Evolutionary conservation across 1,140 invertebrate genomes (phyloP).

Genomic region (Drosophila sulfurigaster): DNA sequence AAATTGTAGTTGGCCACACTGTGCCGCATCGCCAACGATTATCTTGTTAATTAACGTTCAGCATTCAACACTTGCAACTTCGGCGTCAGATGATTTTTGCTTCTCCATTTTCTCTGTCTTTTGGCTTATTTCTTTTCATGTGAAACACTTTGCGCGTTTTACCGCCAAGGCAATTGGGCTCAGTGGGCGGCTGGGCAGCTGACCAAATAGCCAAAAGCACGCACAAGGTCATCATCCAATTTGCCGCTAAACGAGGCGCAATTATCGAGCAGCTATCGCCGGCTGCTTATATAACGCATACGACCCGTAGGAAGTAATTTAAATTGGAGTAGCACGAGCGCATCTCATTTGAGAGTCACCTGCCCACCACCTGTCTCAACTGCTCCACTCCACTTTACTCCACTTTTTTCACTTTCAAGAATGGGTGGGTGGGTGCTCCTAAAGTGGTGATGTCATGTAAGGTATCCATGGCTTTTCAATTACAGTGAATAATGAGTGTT

Average conservation of each 20-base stretch:
- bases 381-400: background rate
- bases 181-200: slow-evolving; percentile 39
- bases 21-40: slow-evolving; percentile 54
- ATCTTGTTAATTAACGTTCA: slow-evolving; percentile 70
- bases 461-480: slow-evolving; percentile 43
- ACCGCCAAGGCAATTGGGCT: slow-evolving; percentile 30
- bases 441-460: slow-evolving; percentile 33
- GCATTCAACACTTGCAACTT: slow-evolving; percentile 7
- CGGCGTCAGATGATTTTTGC: slow-evolving; percentile 5
- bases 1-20: slow-evolving; percentile 9
- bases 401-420: background rate
- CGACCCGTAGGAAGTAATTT: slow-evolving; percentile 65
- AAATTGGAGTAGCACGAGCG: slow-evolving; percentile 59
- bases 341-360: slow-evolving; percentile 22
- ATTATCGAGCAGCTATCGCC: slow-evolving; percentile 47
- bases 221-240: slow-evolving; percentile 61
- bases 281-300: slow-evolving; percentile 55
- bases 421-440: slow-evolving; percentile 14
- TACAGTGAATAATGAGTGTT: slow-evolving; percentile 43
- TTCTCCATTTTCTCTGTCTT: slow-evolving; percentile 2
- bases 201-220: slow-evolving; percentile 20
- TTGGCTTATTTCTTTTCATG: slow-evolving; percentile 20
- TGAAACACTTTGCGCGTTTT: slow-evolving; percentile 33
- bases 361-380: slow-evolving; percentile 18
- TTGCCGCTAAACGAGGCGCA: slow-evolving; percentile 54